Base-by-base conservation (phyloP, 1,140 invertebrate genomes). In the Halictus rubicundus region DNA sequence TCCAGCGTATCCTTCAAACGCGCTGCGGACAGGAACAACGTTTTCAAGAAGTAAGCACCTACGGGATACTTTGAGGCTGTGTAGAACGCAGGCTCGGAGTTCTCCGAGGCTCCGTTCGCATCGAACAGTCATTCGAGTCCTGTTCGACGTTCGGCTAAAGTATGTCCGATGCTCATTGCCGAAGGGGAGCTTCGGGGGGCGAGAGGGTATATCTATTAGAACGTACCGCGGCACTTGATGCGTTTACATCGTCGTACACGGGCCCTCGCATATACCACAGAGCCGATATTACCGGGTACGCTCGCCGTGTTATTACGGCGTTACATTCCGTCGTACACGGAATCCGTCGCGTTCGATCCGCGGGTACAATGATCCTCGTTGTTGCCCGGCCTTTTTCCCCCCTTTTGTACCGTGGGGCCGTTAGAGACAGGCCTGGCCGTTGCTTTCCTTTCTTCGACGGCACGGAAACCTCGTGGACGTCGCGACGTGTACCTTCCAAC, bases 281-380 rank as follows among this genome's bases (percentile, higher is more conserved):
- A 60, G 74, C 64, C 80, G 82, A 89, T 87, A 88, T 90, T 86
- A 74, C 82, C 63, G 23, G 64, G 19, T 76, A 70, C 70, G 63
- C 57, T 77, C 66, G 64, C 71, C 82, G 71, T 88, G 86, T 91
- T 90, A 90, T 90, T 89, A 70, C 81, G 76, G 68, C 65, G 84
- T 89, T 88, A 90, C 85, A 83, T 87, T 87, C 81, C 75, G 42
- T 82, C 68, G 76, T 84, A 87, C 85, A 88, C 65, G 87, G 61
- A 75, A 80, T 81, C 64, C 76, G 73, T 74, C 52, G 84, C 81
- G 72, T 72, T 59, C 78, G 81, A 75, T 78, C 54, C 79, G 71
- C 72, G 64, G 73, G 68, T 78, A 87, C 82, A 87, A 88, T 84
- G 63, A 87, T 86, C 72, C 66, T 70, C 69, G 52, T 83, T 82